These are phyloP conservation scores for Diloba caeruleocephala DNA, from an alignment of 2,888 invertebrate genomes.

Conservation along the genomic window DNA sequence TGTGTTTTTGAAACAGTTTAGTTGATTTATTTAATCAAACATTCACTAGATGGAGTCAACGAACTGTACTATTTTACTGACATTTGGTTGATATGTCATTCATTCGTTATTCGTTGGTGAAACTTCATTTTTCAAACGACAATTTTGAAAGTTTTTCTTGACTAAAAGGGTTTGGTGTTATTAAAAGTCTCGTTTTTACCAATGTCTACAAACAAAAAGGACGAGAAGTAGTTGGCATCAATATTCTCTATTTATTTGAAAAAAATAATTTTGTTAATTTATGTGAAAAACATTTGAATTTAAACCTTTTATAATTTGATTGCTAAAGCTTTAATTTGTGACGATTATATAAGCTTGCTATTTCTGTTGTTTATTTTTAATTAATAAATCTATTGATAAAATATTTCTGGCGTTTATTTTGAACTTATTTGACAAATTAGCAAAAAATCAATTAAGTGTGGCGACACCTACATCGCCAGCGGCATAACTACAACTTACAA, in stretches of 20 bases:
- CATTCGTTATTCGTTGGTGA: constrained; percentile 18
- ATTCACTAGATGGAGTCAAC: constrained; percentile 18
- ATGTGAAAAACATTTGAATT: neutral
- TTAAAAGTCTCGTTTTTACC: neutral
- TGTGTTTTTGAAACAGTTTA: constrained; percentile 20
- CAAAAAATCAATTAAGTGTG: too few relatives aligned
- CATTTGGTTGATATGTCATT: constrained; percentile 17
- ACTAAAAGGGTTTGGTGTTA: constrained; percentile 1
- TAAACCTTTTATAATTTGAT: too few relatives aligned
- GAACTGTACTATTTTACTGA: constrained; percentile 16
- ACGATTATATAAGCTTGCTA: too few relatives aligned
- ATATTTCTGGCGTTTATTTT: too few relatives aligned
- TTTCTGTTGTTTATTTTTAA: too few relatives aligned
- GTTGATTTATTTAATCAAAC: constrained; percentile 16
- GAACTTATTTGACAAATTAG: too few relatives aligned
- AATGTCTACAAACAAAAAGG: constrained; percentile 1
- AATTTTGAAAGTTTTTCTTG: constrained; percentile 4
- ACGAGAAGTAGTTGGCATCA: constrained; percentile 10
- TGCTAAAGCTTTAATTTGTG: too few relatives aligned
- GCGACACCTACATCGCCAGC: too few relatives aligned
- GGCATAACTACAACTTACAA: too few relatives aligned
- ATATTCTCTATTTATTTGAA: too few relatives aligned
- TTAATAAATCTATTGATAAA: too few relatives aligned
- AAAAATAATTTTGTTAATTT: too few relatives aligned
- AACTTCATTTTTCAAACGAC: constrained; percentile 17